Conservation (phyloP, 2,113 vertebrate genomes). For the Donacobius atricapilla region DNA sequence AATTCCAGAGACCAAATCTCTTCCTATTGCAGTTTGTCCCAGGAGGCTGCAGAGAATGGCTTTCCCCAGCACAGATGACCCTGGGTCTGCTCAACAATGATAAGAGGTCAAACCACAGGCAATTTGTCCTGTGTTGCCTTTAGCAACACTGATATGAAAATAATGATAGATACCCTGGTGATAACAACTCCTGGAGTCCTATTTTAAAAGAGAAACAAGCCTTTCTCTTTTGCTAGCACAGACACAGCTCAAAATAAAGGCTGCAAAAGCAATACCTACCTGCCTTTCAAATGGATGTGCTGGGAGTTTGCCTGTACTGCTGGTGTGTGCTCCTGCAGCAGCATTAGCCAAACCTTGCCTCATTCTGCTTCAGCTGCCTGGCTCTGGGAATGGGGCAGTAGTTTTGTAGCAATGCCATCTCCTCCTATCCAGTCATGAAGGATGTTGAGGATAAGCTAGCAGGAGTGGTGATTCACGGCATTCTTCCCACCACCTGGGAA, state of each 20-base stretch:
- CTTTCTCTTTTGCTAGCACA: neutral
- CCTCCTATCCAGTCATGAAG: neutral
- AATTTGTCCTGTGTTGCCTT: neutral
- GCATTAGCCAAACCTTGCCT: rapidly evolving
- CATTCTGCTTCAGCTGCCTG: neutral
- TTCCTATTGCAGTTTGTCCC: neutral
- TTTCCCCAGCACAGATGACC: neutral
- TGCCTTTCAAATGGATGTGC: neutral
- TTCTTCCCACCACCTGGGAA: neutral
- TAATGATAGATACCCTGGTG: neutral
- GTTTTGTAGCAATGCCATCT: neutral
- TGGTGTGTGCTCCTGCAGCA: neutral
- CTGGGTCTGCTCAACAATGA: neutral
- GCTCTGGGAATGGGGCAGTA: neutral
- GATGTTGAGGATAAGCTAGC: neutral
- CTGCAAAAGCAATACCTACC: neutral
- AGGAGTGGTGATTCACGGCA: neutral
- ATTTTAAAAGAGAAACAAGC: neutral
- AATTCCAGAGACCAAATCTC: conserved; percentile 19
- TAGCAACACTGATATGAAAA: neutral
- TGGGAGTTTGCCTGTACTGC: neutral
- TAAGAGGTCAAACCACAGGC: neutral
- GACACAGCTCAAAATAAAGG: neutral
- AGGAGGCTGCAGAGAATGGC: neutral
- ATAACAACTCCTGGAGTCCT: neutral